Evolutionary conservation across 1,140 invertebrate species (phyloP).

Genomic region (Samia ricini): DNA sequence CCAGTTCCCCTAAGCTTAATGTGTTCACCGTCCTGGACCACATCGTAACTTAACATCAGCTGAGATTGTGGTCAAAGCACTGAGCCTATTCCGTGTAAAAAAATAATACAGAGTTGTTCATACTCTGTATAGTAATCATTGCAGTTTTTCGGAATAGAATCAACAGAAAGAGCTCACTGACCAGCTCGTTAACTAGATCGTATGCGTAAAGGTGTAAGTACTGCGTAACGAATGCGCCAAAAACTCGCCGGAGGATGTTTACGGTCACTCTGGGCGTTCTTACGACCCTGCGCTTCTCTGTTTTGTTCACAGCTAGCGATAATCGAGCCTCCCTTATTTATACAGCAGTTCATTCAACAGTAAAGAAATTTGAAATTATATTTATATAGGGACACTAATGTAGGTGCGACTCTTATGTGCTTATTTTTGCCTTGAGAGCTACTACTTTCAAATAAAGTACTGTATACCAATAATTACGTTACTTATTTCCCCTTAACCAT

Average conservation of each 20-base stretch:
- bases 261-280: slow-evolving; percentile 16
- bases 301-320: slow-evolving; percentile 13
- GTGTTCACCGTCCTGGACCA: no score
- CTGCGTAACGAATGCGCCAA: background rate
- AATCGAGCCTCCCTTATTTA: slow-evolving; percentile 5
- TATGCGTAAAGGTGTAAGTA: background rate
- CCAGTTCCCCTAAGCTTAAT: no score
- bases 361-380: background rate
- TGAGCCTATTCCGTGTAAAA: no score
- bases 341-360: background rate
- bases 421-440: background rate
- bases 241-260: slow-evolving; percentile 15
- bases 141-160: background rate
- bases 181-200: background rate
- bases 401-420: no score
- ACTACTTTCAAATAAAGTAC: background rate
- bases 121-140: no score
- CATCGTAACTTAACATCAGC: no score
- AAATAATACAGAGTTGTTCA: no score
- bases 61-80: no score
- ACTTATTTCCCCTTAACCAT: no score
- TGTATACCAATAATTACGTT: no score
- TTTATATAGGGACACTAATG: no score
- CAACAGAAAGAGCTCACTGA: background rate
- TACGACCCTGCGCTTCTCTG: slow-evolving; percentile 9